Base-by-base conservation (phyloP, 2,888 invertebrate species). In the Tortrix viridana region DNA sequence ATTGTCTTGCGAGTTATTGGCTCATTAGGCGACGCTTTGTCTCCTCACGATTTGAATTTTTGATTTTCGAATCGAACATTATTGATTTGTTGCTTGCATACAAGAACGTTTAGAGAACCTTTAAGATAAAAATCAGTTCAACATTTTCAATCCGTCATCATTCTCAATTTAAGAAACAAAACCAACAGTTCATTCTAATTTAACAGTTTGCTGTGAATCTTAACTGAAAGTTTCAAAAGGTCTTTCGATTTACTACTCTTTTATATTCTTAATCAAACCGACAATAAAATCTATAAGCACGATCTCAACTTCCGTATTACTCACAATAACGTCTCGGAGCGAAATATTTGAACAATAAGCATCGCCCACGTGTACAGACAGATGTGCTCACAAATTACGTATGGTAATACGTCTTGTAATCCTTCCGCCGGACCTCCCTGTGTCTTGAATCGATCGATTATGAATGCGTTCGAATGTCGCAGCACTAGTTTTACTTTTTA, bases 1-100 rank as follows among this genome's bases (percentile, higher is more conserved):
- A 92, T 92, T 92, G 92, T 92, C 87, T 88, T 80, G 79, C 81
- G 83, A 89, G 88, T 91, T 91, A 92, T 92, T 88, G 91, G 89
- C 89, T 92, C 91, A 92, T 92, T 91, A 91, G 81, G 86, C 84
- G 85, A 61, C 63, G 85, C 85, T 85, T 84, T 86, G 86, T 85
- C 80, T 84, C 77, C 74, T 55, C 74, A 72, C 75, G 78, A 89
- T 90, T 89, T 89, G 85, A 89, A 90, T 90, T 86, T 89, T 89
- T 89, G 85, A 90, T 88, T 88, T 86, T 84, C 73, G 76, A 86
- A 88, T 89, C 87, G 86, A 86, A 84, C 84, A 77, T 80, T n/a
- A 89, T 89, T 84, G 87, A 89, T 87, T 86, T 82, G 79, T 82
- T 75, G 56, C 50, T 57, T 38, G 62, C 56, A 38, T 50, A 62